Percentiles rank a stretch among this genome's conserved stretches.
Conservation (phyloP, 2,113 vertebrate species). For the Oryzias curvinotus region DNA sequence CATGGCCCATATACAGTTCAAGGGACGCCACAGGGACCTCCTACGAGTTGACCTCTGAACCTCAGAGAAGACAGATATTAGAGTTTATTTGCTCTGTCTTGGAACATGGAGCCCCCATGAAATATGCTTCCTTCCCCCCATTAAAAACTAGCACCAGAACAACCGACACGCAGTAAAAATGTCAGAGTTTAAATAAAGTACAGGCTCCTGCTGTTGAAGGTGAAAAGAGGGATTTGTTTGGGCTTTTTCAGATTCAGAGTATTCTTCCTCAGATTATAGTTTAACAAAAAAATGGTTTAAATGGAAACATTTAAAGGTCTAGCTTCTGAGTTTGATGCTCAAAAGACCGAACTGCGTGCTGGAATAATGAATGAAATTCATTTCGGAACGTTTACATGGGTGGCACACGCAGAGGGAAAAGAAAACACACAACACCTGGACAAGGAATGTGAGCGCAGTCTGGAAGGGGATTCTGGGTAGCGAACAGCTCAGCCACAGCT, state of each 20-base stretch:
- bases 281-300: constrained; percentile 1
- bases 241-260: not conserved
- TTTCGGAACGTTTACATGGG: constrained; percentile 26
- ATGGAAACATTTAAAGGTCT: constrained; percentile 4
- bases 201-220: not conserved
- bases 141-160: constrained; percentile 39
- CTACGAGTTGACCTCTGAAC: constrained; percentile 48
- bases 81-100: constrained; percentile 51
- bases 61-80: constrained; percentile 23
- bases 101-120: constrained; percentile 29
- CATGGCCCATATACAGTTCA: constrained; percentile 24
- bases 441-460: constrained; percentile 56
- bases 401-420: constrained; percentile 63
- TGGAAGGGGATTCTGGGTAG: constrained; percentile 14
- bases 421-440: constrained; percentile 77
- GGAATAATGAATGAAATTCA: constrained; percentile 48
- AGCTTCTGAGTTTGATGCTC: constrained; percentile 16
- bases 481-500: too few species aligned
- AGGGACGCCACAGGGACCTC: constrained; percentile 39
- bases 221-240: not conserved
- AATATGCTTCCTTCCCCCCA: constrained; percentile 12
- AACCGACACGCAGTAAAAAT: constrained; percentile 8
- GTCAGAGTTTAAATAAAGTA: constrained; percentile 11
- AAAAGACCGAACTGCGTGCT: constrained; percentile 51
- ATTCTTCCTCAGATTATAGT: constrained; percentile 1